Percentiles rank a stretch among this genome's conserved stretches.
Evolutionary conservation across 1,140 invertebrate species (phyloP).

Genomic region (Cydia amplana): DNA sequence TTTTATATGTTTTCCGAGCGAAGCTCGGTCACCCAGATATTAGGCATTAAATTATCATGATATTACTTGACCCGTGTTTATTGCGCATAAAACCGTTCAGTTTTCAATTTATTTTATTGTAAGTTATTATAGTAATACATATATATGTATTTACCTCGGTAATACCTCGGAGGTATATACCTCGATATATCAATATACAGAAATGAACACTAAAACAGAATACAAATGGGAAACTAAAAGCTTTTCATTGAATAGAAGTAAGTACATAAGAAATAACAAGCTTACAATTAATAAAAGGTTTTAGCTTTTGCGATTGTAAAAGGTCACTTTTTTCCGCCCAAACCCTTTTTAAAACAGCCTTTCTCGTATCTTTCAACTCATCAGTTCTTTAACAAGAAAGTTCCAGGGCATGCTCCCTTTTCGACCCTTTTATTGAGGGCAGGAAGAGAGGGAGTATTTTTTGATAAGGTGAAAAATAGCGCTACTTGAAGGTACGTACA

Average conservation of each 20-base stretch:
- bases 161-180: too few relatives aligned
- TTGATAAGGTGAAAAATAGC: constrained; percentile 75
- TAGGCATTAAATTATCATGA: too few relatives aligned
- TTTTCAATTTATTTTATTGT: too few relatives aligned
- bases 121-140: too few relatives aligned
- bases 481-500: constrained; percentile 49
- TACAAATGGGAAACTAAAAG: background rate
- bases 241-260: background rate
- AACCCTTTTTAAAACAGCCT: background rate
- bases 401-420: constrained; percentile 67
- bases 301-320: background rate
- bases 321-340: background rate
- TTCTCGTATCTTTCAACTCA: constrained; percentile 42
- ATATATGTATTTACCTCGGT: too few relatives aligned
- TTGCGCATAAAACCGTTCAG: too few relatives aligned
- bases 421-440: constrained; percentile 64
- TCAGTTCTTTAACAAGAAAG: constrained; percentile 51
- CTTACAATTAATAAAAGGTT: background rate
- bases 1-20: too few relatives aligned
- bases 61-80: too few relatives aligned
- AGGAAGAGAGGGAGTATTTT: constrained; percentile 68
- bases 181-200: too few relatives aligned
- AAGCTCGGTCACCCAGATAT: too few relatives aligned
- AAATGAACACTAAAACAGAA: too few relatives aligned
- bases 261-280: background rate